Percentiles rank a stretch among this genome's conserved stretches.
Conservation (phyloP, 2,113 vertebrate species). For the Origma solitaria region DNA sequence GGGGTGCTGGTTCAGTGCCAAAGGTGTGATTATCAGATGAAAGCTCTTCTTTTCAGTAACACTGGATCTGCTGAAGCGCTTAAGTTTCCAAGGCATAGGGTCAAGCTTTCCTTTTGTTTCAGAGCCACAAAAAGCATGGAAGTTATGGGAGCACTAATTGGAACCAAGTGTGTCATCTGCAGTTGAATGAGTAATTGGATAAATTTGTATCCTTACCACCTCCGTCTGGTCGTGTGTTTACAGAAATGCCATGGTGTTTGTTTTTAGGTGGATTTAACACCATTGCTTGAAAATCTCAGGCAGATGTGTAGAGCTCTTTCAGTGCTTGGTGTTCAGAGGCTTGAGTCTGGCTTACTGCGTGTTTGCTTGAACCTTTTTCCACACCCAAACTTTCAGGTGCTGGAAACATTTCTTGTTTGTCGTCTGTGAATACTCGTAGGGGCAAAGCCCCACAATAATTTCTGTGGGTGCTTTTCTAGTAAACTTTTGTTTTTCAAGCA, state of each 20-base stretch:
- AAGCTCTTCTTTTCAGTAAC: not conserved
- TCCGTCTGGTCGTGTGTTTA: not conserved
- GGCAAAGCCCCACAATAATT: not conserved
- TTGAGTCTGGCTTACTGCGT: not conserved
- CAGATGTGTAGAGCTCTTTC: not conserved
- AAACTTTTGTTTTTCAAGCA: not conserved
- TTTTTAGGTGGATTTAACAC: not conserved
- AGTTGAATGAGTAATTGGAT: not conserved
- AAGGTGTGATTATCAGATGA: not conserved
- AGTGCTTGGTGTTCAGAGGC: not conserved
- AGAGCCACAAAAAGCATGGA: not conserved
- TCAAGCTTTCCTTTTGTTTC: not conserved
- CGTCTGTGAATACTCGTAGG: not conserved
- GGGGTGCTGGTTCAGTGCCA: not conserved
- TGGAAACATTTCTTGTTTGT: not conserved
- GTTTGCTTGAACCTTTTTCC: not conserved
- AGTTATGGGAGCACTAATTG: not conserved
- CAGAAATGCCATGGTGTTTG: not conserved
- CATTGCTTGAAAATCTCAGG: not conserved
- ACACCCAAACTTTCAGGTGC: not conserved
- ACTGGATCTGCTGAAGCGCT: not conserved
- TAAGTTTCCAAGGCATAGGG: not conserved
- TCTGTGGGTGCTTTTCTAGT: not conserved
- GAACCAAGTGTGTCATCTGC: not conserved
- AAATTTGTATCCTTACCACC: not conserved